phyloP scores from a whole-genome alignment of 2,888 invertebrate genomes.

The Troides aeacus region DNA sequence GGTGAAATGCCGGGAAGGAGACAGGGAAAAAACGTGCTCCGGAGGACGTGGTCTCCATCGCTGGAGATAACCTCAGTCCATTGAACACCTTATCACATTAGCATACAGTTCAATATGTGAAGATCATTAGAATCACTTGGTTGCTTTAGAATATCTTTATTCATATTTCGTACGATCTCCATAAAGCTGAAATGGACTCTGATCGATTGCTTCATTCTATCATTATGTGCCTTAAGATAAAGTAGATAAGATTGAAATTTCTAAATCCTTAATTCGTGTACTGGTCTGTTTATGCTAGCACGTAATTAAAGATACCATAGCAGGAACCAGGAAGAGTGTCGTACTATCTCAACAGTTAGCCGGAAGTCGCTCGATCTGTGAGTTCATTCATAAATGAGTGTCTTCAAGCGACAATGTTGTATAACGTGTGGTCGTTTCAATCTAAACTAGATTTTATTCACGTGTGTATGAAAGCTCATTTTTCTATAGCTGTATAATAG shows the following conservation, averaged over 20 bases:
- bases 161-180: constrained; percentile 76
- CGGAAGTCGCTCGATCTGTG: constrained; percentile 79
- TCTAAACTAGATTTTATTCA: constrained; percentile 58
- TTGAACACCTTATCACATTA: constrained; percentile 47
- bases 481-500: constrained; percentile 46
- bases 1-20: constrained; percentile 79
- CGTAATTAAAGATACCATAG: constrained; percentile 78
- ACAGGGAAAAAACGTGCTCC: constrained; percentile 72
- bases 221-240: constrained; percentile 53
- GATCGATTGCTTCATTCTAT: constrained; percentile 49
- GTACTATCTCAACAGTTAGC: constrained; percentile 80
- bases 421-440: constrained; percentile 58
- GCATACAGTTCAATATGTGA: constrained; percentile 53
- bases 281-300: constrained; percentile 66
- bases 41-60: constrained; percentile 68
- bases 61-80: constrained; percentile 45
- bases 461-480: constrained; percentile 47
- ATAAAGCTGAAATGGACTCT: constrained; percentile 66
- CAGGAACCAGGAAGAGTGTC: constrained; percentile 80
- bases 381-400: constrained; percentile 78
- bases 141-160: constrained; percentile 77
- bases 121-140: constrained; percentile 46
- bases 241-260: constrained; percentile 45
- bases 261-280: constrained; percentile 34
- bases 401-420: constrained; percentile 67